These are phyloP conservation scores for Hecatera dysodea DNA, from an alignment of 2,888 invertebrate genomes.

Conservation along the genomic window DNA sequence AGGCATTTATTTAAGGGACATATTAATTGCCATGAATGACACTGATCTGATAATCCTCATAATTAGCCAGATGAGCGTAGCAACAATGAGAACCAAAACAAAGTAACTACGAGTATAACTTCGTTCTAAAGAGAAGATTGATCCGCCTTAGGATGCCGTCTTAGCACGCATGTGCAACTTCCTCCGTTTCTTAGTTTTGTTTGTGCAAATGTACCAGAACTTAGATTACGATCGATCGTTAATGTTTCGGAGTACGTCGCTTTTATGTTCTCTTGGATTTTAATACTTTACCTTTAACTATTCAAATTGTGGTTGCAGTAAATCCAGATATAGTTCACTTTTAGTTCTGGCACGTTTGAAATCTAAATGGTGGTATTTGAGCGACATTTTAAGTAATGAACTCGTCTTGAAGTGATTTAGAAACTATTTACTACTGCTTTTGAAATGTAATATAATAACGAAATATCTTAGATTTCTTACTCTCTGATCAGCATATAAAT, in stretches of 20 bases:
- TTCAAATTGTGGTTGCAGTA: conserved; percentile 25
- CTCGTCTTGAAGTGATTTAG: background rate
- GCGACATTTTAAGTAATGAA: background rate
- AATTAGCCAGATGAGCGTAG: conserved; percentile 27
- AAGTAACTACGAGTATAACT: conserved; percentile 41
- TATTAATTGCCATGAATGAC: background rate
- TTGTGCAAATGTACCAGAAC: conserved; percentile 72
- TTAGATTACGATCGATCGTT: conserved; percentile 72
- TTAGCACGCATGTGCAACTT: conserved; percentile 74
- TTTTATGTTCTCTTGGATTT: conserved; percentile 57
- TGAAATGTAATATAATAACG: conserved; percentile 1
- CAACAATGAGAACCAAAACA: conserved; percentile 53
- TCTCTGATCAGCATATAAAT: conserved; percentile 20
- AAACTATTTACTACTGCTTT: background rate
- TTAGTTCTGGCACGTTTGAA: conserved; percentile 10
- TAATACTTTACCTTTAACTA: conserved; percentile 57
- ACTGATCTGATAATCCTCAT: conserved; percentile 21
- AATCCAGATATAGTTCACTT: conserved; percentile 26
- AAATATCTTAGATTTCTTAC: conserved; percentile 14
- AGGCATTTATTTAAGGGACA: too few relatives aligned
- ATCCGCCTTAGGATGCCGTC: conserved; percentile 56
- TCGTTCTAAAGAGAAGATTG: conserved; percentile 55
- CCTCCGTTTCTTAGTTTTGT: conserved; percentile 71
- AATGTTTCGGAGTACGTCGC: conserved; percentile 61
- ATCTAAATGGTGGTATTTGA: background rate